A percentile compares a stretch with the other conserved stretches of the same genome.
These are phyloP conservation scores for Labia minor DNA, from an alignment of 2,888 invertebrate species.

Conservation along the genomic window DNA sequence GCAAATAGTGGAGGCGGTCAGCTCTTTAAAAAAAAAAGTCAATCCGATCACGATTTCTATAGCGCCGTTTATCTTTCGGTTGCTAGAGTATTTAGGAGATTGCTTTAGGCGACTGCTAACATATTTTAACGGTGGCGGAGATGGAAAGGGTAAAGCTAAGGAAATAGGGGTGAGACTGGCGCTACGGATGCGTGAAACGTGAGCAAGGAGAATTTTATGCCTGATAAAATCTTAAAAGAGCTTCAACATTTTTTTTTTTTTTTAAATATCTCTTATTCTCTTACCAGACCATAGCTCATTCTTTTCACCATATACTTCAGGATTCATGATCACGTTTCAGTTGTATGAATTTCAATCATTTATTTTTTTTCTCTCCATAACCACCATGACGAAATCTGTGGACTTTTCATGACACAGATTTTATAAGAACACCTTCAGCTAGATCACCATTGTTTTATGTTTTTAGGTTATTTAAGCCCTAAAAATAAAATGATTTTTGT, in stretches of 20 bases:
- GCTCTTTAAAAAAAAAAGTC: not conserved
- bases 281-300: not conserved
- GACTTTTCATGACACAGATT: too few relatives aligned
- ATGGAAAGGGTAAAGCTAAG: not conserved
- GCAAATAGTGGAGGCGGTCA: too few relatives aligned
- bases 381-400: too few relatives aligned
- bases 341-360: too few relatives aligned
- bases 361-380: too few relatives aligned
- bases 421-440: too few relatives aligned
- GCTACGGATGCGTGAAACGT: constrained; percentile 8
- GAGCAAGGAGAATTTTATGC: constrained; percentile 8
- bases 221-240: constrained; percentile 13
- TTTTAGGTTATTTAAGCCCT: too few relatives aligned
- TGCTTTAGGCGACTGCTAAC: constrained; percentile 1
- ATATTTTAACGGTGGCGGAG: not conserved
- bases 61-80: not conserved
- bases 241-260: not conserved
- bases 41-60: constrained; percentile 8
- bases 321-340: too few relatives aligned
- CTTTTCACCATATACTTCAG: too few relatives aligned
- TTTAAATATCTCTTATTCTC: not conserved
- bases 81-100: not conserved
- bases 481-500: too few relatives aligned
- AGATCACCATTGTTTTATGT: too few relatives aligned
- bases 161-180: not conserved